Base-by-base conservation (phyloP, 1,140 invertebrate species). In the Drosophila nikananu region DNA sequence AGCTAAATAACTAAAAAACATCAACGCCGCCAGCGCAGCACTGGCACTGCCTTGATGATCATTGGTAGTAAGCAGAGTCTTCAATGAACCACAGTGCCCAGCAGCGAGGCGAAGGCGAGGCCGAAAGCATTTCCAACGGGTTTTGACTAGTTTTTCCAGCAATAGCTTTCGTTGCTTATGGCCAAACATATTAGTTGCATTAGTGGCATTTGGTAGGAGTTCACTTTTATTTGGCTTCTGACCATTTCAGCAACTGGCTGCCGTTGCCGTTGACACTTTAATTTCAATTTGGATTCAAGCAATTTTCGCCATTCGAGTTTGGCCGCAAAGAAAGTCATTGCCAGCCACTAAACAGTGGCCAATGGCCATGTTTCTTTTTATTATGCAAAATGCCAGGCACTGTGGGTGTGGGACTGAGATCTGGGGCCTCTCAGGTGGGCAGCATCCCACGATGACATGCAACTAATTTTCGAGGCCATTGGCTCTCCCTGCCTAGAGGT, bases 111-210 rank as follows among this genome's bases (percentile, higher is more conserved):
- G 65, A 41, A 42, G 70, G 67, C 70, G 66, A 73, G 67, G 52
- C 58, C 78, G 54, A 61, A 32, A 35, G 46, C 64, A 49, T 61
- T 77, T 46, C 70, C 79, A 81, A 86, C 77, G 60, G 66, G 78
- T 77, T 81, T 72, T 73, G 48, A 60, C 61, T 39, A 41, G 72
- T 80, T 74, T 76, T 77, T 81, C 58, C 76, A 66, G 48, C 41
- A n/a, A 44, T 75, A 83, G 81, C 84, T 89, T 89, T 89, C 84
- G 84, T 79, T 80, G 83, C 83, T 87, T 89, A 89, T 79, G 70
- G 86, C 86, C 84, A 87, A 84, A 87, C 78, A 87, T 89, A 90
- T 89, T 90, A 84, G 68, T 70, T 81, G 78, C 46, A 65, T 81
- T 83, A 84, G 83, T 78, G 44, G 77, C 60, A 59, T 77, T 73